Percentiles rank a stretch among this genome's conserved stretches.
Conservation (phyloP, 2,113 vertebrate species). For the Elaphurus davidianus region DNA sequence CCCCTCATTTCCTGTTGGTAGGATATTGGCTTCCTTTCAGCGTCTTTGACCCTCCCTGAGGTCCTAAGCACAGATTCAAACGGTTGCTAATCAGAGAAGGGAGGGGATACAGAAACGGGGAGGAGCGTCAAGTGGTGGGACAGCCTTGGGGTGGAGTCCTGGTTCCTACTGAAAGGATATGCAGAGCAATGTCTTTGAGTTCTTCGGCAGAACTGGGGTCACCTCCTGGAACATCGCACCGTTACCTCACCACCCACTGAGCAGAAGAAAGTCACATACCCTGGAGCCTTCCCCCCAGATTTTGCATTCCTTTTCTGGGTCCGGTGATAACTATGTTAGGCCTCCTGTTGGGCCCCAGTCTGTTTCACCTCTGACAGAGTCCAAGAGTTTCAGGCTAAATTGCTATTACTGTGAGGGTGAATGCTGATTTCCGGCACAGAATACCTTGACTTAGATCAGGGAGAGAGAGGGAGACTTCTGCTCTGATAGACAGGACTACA, state of each 20-base stretch:
- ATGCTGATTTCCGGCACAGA: too few relatives aligned
- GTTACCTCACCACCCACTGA: not conserved
- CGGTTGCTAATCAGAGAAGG: too few relatives aligned
- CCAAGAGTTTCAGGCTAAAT: not conserved
- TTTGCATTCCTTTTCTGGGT: not conserved
- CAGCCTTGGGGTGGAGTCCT: too few relatives aligned
- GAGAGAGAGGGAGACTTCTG: too few relatives aligned
- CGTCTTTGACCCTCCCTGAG: too few relatives aligned
- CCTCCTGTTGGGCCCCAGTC: not conserved
- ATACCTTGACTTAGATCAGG: too few relatives aligned
- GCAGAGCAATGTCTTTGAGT: not conserved
- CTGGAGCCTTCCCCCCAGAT: not conserved
- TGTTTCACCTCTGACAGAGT: not conserved
- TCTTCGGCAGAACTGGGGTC: not conserved
- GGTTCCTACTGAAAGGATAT: too few relatives aligned
- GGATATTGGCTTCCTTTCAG: not conserved
- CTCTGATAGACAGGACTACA: too few relatives aligned
- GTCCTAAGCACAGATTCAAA: not conserved
- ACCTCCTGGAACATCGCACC: not conserved
- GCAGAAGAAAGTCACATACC: not conserved
- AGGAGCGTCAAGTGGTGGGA: too few relatives aligned
- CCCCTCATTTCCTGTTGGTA: not conserved
- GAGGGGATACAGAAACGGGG: too few relatives aligned
- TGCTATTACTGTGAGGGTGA: too few relatives aligned
- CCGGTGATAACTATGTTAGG: too few relatives aligned